A percentile compares a stretch with the other conserved stretches of the same genome.
phyloP scores from a whole-genome alignment of 2,113 vertebrate species.

The Potamarius usumacintae region DNA sequence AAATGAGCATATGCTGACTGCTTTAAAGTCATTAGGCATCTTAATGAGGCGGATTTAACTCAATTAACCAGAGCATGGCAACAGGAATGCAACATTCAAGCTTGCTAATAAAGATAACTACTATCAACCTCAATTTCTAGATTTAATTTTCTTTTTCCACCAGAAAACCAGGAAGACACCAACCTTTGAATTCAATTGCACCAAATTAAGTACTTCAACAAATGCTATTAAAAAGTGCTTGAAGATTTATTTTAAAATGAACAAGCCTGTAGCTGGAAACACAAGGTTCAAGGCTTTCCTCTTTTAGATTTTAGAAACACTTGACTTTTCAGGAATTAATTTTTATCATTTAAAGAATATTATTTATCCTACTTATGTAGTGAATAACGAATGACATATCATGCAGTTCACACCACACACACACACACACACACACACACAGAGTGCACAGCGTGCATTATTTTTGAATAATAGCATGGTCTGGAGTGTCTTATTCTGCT shows the following conservation, averaged over 20 bases:
- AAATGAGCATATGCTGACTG: slow-evolving; percentile 1
- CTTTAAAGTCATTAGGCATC: not conserved
- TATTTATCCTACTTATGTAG: not conserved
- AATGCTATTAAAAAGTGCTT: not conserved
- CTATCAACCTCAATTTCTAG: not conserved
- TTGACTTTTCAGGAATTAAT: not conserved
- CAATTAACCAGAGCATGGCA: not conserved
- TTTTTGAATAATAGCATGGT: not conserved
- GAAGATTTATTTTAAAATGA: not conserved
- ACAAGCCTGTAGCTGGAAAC: not conserved
- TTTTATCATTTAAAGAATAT: not conserved
- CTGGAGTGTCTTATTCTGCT: not conserved
- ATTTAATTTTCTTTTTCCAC: not conserved
- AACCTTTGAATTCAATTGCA: not conserved
- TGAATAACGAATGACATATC: not conserved
- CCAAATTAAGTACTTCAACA: not conserved
- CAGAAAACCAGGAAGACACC: not conserved
- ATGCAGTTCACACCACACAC: not conserved
- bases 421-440: not conserved
- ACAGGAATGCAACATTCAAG: not conserved
- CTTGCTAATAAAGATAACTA: not conserved
- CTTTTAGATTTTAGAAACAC: not conserved
- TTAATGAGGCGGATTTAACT: not conserved
- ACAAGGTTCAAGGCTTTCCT: not conserved
- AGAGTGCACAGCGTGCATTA: not conserved